Evolutionary conservation across 2,113 vertebrate genomes (phyloP).

Genomic region (Desmodus rotundus): DNA sequence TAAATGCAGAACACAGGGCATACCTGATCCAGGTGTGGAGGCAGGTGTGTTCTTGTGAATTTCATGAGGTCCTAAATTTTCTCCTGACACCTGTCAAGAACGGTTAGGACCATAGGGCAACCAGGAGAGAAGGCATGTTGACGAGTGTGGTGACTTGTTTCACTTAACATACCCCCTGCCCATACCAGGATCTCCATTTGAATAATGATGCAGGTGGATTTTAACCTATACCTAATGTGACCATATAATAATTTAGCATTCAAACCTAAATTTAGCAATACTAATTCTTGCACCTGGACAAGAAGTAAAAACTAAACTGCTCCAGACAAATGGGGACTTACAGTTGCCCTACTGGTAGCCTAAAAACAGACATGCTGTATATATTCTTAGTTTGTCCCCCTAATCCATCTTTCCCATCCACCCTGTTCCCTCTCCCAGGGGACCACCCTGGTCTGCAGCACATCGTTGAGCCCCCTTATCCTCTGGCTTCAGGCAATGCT

Average conservation of each 20-base stretch:
- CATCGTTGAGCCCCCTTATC: neutral
- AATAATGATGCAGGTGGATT: neutral
- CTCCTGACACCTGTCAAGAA: neutral
- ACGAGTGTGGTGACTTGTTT: neutral
- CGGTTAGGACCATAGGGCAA: neutral
- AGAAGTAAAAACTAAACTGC: neutral
- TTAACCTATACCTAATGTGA: neutral
- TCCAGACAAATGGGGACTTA: neutral
- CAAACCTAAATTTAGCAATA: neutral
- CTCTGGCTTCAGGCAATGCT: neutral
- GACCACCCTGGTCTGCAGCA: neutral
- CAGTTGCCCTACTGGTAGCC: neutral
- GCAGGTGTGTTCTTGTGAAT: neutral
- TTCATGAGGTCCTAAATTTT: neutral
- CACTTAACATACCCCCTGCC: neutral
- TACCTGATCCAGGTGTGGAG: neutral
- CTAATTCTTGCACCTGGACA: neutral
- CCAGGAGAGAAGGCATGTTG: neutral
- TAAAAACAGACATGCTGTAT: neutral
- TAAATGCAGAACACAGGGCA: neutral
- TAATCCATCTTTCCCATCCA: neutral
- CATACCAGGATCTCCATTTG: neutral
- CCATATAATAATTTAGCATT: neutral
- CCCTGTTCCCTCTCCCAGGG: neutral
- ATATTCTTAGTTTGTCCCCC: neutral